phyloP scores from a whole-genome alignment of 2,888 invertebrate species.

The Baccha elongata region DNA sequence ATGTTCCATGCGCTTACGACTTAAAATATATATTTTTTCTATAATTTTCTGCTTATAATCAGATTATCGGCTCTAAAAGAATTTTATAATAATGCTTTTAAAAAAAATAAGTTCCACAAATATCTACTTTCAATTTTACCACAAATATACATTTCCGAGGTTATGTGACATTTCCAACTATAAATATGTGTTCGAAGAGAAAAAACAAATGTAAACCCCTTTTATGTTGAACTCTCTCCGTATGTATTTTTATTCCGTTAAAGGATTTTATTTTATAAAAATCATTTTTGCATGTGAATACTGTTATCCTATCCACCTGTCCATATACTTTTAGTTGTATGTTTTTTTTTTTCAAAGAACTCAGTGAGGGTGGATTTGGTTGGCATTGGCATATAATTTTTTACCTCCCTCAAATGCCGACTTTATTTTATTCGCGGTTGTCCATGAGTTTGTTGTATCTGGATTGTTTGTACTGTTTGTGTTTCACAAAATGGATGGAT shows the following conservation, averaged over 20 bases:
- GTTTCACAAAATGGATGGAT: constrained; percentile 1
- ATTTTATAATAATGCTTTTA: background rate
- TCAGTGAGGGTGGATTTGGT: background rate
- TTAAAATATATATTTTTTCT: too few species aligned
- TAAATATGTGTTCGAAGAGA: background rate
- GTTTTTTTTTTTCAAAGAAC: constrained; percentile 6
- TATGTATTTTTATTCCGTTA: constrained; percentile 5
- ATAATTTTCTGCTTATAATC: too few species aligned
- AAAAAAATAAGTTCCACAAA: constrained; percentile 26
- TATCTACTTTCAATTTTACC: constrained; percentile 41
- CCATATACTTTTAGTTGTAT: constrained; percentile 18
- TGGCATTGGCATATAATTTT: constrained; percentile 8
- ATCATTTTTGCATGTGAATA: constrained; percentile 29
- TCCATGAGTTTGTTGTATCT: constrained; percentile 38
- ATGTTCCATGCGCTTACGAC: too few species aligned
- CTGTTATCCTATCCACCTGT: constrained; percentile 49
- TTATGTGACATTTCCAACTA: constrained; percentile 17
- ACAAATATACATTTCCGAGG: constrained; percentile 21
- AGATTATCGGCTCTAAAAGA: too few species aligned
- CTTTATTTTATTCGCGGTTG: constrained; percentile 70
- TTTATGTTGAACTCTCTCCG: background rate
- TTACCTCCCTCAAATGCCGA: constrained; percentile 18
- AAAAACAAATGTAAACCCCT: background rate
- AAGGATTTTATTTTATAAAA: constrained; percentile 8
- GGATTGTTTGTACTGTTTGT: background rate